Conservation (phyloP, 1,140 invertebrate species). For the Dufourea novaeangliae region DNA sequence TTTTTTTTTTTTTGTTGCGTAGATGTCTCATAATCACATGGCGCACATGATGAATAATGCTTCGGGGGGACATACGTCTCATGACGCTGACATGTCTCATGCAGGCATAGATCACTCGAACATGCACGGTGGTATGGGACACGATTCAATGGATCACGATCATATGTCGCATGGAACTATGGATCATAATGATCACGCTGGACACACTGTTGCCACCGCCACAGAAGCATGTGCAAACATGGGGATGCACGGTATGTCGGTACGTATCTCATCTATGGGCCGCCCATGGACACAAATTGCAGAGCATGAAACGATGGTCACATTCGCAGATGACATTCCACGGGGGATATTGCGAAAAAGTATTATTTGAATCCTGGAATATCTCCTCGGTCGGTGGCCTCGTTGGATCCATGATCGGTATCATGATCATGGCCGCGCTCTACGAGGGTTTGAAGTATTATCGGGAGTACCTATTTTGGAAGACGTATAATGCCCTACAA, state of each 20-base stretch:
- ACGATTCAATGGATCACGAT: conserved; percentile 66
- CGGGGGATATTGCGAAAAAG: conserved; percentile 87
- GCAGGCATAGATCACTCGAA: conserved; percentile 36
- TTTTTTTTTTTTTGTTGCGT: neutral
- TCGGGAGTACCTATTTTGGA: conserved; percentile 92
- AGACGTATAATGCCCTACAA: conserved; percentile 87
- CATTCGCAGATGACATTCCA: conserved; percentile 88
- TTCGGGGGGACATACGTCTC: conserved; percentile 8
- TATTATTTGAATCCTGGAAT: conserved; percentile 91
- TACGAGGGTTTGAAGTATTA: conserved; percentile 97
- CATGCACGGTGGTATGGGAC: conserved; percentile 55
- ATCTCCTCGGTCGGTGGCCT: conserved; percentile 88
- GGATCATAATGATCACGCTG: conserved; percentile 26
- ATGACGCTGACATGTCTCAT: conserved; percentile 47
- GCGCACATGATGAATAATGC: conserved; percentile 57
- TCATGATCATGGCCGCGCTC: conserved; percentile 91
- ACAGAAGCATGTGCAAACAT: conserved; percentile 32
- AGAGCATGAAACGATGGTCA: neutral
- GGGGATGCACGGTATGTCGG: conserved; percentile 75
- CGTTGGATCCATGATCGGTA: conserved; percentile 91
- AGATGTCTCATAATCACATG: conserved; percentile 70
- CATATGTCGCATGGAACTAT: conserved; percentile 51
- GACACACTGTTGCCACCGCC: conserved; percentile 14
- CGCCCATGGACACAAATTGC: neutral
- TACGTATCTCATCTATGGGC: too few relatives aligned